A percentile compares a stretch with the other conserved stretches of the same genome.
Evolutionary conservation across 2,797 vertebrate species (phyloP).

Genomic region (Dromococcyx pavoninus): DNA sequence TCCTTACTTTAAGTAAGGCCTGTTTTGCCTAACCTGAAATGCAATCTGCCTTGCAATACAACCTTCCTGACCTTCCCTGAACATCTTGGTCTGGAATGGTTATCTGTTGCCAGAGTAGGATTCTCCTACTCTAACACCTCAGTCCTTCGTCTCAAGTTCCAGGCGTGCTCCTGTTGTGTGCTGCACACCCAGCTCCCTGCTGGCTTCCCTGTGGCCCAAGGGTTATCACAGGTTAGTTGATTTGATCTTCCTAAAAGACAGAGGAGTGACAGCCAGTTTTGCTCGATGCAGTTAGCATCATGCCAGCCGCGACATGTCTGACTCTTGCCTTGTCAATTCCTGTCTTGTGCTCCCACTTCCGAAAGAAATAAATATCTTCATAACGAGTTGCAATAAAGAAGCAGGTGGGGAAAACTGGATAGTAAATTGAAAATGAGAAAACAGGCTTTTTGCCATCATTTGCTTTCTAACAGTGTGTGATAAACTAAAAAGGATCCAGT

Average conservation of each 20-base stretch:
- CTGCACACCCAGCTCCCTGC: background rate
- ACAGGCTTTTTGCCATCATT: background rate
- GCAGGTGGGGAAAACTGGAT: background rate
- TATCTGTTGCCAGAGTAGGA: slow-evolving; percentile 9
- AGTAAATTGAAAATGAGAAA: background rate
- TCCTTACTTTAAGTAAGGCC: background rate
- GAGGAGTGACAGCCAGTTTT: slow-evolving; percentile 20
- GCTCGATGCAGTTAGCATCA: background rate
- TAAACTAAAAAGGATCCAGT: background rate
- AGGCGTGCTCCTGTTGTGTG: background rate
- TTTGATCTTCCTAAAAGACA: slow-evolving; percentile 19
- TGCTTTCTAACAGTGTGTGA: background rate
- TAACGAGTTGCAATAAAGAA: background rate
- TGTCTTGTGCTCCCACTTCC: slow-evolving; percentile 28
- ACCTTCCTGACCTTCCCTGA: slow-evolving; percentile 55
- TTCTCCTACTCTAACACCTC: slow-evolving; percentile 35
- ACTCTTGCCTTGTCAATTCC: slow-evolving; percentile 38
- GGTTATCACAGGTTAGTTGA: slow-evolving; percentile 24
- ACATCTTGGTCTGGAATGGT: background rate
- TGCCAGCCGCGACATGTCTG: slow-evolving; percentile 12
- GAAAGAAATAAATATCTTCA: slow-evolving; percentile 36
- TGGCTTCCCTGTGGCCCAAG: background rate
- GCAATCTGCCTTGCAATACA: slow-evolving; percentile 27
- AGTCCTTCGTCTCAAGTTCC: slow-evolving; percentile 37
- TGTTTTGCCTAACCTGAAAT: background rate